Base-by-base conservation (phyloP, 2,113 vertebrate species). In the Nothoprocta pentlandii region DNA sequence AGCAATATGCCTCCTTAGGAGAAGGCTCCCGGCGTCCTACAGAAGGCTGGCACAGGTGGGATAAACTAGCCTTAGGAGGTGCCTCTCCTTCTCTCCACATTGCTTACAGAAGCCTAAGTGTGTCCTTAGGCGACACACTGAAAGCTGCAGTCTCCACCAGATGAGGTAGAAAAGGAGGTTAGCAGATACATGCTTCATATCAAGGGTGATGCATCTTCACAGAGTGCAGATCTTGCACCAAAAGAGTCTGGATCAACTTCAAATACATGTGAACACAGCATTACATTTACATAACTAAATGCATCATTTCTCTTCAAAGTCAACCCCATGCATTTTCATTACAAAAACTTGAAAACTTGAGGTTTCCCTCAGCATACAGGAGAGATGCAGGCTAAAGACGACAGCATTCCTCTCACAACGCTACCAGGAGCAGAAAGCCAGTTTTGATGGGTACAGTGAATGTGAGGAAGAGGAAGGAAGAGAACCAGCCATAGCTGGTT, bases 381-480 rank as follows among this genome's bases (percentile, higher is more conserved):
- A 89, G 39, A 61, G 34, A 28, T 22, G 10, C 4, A 44, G 44
- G 9, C 23, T 59, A 79, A 70, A 54, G 56, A 21, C 1, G 6
- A 26, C 7, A 67, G 9, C 47, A 21, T 47, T 47, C 47, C 47
- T 47, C 47, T 39, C 36, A 39, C 36, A 39, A 39, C 7, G 36
- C 36, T 39, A 39, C 36, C 36, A 39, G 36, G 8, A 39, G 36
- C 6, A 76, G 21, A 68, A 76, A 87, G 41, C 19, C 34, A 69
- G 34, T 51, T 49, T 34, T 0, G 1, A 58, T 30, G 63, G 22
- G 44, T 22, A 54, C 78, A 79, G 22, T 0, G 1, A 74, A 16
- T 1, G 2, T 0, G 1, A 11, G 30, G 6, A 49, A 79, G 15
- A 9, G 25, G 36, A 49, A 63, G 26, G 42, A 62, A 32, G 6